Percentiles rank a stretch among this genome's conserved stretches.
Conservation (phyloP, 2,888 invertebrate species). For the Tortricodes alternella region DNA sequence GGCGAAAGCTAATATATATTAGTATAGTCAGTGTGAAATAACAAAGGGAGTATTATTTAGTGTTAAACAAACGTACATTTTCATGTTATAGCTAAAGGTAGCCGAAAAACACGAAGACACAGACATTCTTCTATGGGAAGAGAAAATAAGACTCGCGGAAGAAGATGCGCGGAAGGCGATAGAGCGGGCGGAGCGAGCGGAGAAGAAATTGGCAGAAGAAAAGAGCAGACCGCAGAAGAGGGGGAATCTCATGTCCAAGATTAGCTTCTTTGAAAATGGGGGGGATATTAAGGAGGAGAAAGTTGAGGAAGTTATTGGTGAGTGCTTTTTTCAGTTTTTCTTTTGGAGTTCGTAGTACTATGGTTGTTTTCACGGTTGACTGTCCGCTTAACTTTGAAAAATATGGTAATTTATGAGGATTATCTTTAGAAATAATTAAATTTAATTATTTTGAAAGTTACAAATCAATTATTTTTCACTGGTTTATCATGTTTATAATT, state of each 20-base stretch:
- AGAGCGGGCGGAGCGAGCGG: slow-evolving; percentile 82
- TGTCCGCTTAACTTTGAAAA: too few relatives aligned
- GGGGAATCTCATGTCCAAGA: slow-evolving; percentile 64
- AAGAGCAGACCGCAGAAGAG: slow-evolving; percentile 41
- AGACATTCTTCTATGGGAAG: slow-evolving; percentile 86
- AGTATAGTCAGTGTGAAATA: too few relatives aligned
- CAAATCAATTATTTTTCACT: too few relatives aligned
- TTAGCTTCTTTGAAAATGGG: slow-evolving; percentile 70
- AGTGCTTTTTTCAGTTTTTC: slow-evolving; percentile 4
- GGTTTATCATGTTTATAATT: too few relatives aligned
- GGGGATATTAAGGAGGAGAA: slow-evolving; percentile 43
- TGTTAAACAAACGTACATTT: too few relatives aligned
- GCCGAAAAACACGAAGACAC: slow-evolving; percentile 86
- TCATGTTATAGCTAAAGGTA: slow-evolving; percentile 74
- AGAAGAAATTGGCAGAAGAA: slow-evolving; percentile 49
- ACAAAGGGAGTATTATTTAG: too few relatives aligned
- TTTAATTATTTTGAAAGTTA: too few relatives aligned
- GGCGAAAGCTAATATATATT: too few relatives aligned
- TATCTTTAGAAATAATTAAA: too few relatives aligned
- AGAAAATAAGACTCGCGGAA: slow-evolving; percentile 86
- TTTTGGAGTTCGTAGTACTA: too few relatives aligned
- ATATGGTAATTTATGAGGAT: too few relatives aligned
- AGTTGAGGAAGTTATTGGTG: slow-evolving; percentile 35
- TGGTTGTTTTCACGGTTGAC: too few relatives aligned
- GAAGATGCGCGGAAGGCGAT: slow-evolving; percentile 85